Base-by-base conservation (phyloP, 1,140 invertebrate species). In the Papilio aristodemus region DNA sequence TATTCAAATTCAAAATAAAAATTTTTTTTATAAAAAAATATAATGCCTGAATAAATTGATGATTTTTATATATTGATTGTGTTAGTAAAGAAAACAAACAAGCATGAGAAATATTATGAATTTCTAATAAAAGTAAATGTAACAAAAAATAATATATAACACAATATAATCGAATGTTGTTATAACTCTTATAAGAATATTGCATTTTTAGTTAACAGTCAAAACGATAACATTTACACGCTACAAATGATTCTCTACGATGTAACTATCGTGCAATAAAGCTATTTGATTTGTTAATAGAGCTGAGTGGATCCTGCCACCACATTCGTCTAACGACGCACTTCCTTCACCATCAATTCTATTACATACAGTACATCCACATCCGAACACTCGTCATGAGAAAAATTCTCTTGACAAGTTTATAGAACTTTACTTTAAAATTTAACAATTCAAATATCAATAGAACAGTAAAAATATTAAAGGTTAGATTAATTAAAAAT, bases 201-300 rank as follows among this genome's bases (percentile, higher is more conserved):
- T 43, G 8, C 43, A 14, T 54, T 54, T 54, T 54, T 54, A 54
- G 57, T n/a, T 57, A 4, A 13, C n/a, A 14, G 14, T 59, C 25
- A 32, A 36, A 32, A 36, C 57, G 36, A 36, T 36, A 59, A 59
- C 13, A 32, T 32, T 14, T 17, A 36, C 13, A 36, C 14, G 39
- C 41, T 74, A 59, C 25, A 64, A 74, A 68, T 72, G 76, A 72
- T 77, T 77, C 72, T 64, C 69, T 74, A 60, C 71, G 72, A 81
- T 69, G 72, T 82, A 76, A 72, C 80, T 79, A 89, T 91, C 89
- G 89, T 89, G 85, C 84, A 89, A 90, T 90, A 89, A 90, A 90
- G 75, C 76, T 80, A 81, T 84, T 87, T 85, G 80, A 90, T 90
- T 88, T 86, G 87, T 89, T 86, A 90, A 90, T 89, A 87, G 85